Evolutionary conservation across 1,140 invertebrate genomes (phyloP), one percentile per base, ranked within the genome.

Genomic region (Bemisia tabaci): DNA sequence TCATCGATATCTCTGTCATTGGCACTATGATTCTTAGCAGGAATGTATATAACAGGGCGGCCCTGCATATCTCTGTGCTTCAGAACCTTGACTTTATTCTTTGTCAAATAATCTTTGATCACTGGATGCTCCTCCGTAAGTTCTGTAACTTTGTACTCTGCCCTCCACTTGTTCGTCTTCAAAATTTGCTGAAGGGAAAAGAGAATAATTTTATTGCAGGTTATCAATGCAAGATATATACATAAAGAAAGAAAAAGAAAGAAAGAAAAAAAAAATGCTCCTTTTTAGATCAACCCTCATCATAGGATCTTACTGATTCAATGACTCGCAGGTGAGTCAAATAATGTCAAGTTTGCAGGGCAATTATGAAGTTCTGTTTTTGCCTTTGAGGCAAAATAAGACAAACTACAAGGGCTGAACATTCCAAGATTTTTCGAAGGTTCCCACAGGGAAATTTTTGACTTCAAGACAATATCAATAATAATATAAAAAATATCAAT

Each of bases 131-230:
- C 81, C 67, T 78, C 75, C 59, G 75, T 78, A 59, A 87, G 73
- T 1, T 76, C 72, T 24, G 77, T 75, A 12, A 88, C 85, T 67
- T 83, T 84, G 80, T 87, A 89, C 69, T 87, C 84, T 60, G 79
- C 79, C 68, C 86, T 80, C 87, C 87, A 89, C 76, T 88, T 88
- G 74, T 89, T 89, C 62, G 86, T 88, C 80, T 89, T 89, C 59
- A 89, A 73, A 70, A 89, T 82, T 64, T 84, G 85, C 85, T 87
- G 67, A 27, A 79, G 78, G 17, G 12, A 62, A 39, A 2, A n/a
- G 9, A 68, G 21, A 60, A 33, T 68, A 27, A n/a, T 59, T 1
- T 25, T 39, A 12, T 25, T 60, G 5, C 17, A 12, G 12, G 26
- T 22, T 12, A 59, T 58, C 22, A 59, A 22, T 59, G 11, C 12